A percentile compares a stretch with the other conserved stretches of the same genome.
Conservation (phyloP, 2,888 invertebrate species). For the Patella caerulea region DNA sequence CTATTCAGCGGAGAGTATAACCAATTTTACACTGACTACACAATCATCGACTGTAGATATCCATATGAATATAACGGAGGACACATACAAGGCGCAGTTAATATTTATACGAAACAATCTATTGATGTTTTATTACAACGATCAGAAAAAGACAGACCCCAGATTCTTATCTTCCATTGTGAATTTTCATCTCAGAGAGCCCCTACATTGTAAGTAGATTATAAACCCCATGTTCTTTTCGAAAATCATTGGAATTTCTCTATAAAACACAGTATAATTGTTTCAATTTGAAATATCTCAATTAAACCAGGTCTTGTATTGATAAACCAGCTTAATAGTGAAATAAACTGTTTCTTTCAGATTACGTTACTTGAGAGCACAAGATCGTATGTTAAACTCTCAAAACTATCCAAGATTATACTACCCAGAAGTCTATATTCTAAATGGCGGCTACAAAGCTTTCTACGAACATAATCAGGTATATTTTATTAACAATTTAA, state of each 20-base stretch:
- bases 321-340: no score
- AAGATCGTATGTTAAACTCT: slow-evolving; percentile 84
- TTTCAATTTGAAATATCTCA: not conserved
- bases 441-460: slow-evolving; percentile 88
- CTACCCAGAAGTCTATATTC: slow-evolving; percentile 92
- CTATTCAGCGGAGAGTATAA: slow-evolving; percentile 48
- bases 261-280: no score
- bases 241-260: no score
- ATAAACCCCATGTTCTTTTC: no score
- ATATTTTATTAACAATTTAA: not conserved
- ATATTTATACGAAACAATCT: not conserved
- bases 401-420: slow-evolving; percentile 86
- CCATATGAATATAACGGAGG: slow-evolving; percentile 79
- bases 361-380: slow-evolving; percentile 84
- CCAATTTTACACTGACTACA: slow-evolving; percentile 27
- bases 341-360: slow-evolving; percentile 72
- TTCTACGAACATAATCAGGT: slow-evolving; percentile 79
- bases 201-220: no score
- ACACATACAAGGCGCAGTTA: slow-evolving; percentile 16
- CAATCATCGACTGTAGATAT: no score
- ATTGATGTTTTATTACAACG: not conserved
- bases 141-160: slow-evolving; percentile 16
- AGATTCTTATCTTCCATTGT: slow-evolving; percentile 33
- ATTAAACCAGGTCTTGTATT: not conserved
- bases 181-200: no score